Evolutionary conservation across 2,797 vertebrate species (phyloP).

Genomic region (Anableps anableps): DNA sequence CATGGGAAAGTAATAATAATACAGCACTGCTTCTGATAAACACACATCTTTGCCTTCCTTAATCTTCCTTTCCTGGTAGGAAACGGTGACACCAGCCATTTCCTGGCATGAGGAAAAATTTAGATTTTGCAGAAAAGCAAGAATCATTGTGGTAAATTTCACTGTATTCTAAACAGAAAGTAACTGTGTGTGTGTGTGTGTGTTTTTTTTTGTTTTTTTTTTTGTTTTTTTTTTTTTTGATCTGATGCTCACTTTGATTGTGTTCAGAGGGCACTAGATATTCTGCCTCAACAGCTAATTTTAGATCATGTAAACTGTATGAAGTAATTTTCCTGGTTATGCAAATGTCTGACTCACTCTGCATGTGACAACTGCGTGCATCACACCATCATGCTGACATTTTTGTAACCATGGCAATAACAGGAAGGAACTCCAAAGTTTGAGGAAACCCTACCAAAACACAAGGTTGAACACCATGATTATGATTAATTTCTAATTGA

Average conservation of each 20-base stretch:
- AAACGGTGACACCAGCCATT: constrained; percentile 48
- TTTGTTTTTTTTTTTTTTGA: not conserved
- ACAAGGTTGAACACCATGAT: constrained; percentile 15
- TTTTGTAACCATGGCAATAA: constrained; percentile 21
- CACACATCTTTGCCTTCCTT: constrained; percentile 43
- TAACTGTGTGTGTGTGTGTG: too few relatives aligned
- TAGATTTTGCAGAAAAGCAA: constrained; percentile 32
- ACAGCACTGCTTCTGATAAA: constrained; percentile 50
- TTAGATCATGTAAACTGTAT: constrained; percentile 47
- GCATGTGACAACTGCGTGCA: constrained; percentile 32
- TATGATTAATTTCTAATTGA: constrained; percentile 38
- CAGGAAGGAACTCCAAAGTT: constrained; percentile 9
- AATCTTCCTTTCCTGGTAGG: constrained; percentile 33
- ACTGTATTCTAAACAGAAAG: constrained; percentile 52
- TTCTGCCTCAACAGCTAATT: constrained; percentile 43
- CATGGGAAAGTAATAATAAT: constrained; percentile 29
- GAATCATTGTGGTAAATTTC: not conserved
- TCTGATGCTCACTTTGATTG: constrained; percentile 8
- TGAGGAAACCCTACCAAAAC: constrained; percentile 21
- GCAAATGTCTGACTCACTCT: constrained; percentile 20
- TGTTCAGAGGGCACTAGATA: constrained; percentile 36
- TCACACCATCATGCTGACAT: constrained; percentile 15
- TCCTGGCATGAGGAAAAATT: constrained; percentile 41
- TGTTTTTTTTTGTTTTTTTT: not conserved
- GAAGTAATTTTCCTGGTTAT: constrained; percentile 40